Percentiles rank a stretch among this genome's conserved stretches.
phyloP scores from a whole-genome alignment of 2,113 vertebrate genomes.

The Passer domesticus region DNA sequence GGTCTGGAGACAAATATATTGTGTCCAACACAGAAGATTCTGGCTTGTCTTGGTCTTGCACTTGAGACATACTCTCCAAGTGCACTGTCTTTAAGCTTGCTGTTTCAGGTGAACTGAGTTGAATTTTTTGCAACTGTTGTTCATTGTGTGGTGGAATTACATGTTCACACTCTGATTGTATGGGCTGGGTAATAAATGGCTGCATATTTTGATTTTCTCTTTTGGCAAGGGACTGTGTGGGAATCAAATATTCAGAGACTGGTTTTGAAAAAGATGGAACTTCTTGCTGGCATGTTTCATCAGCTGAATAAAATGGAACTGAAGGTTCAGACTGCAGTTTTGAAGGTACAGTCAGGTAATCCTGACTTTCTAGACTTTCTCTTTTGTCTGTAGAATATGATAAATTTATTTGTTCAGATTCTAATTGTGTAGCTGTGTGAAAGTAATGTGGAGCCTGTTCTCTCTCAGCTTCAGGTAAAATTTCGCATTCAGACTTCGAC shows the following conservation, averaged over 20 bases:
- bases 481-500: background rate
- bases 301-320: background rate
- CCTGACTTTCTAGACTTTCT: background rate
- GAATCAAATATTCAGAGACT: background rate
- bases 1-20: constrained; percentile 22
- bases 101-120: background rate
- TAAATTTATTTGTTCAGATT: constrained; percentile 12
- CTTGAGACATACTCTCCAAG: background rate
- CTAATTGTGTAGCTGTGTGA: background rate
- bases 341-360: constrained; percentile 15
- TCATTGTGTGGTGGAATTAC: background rate
- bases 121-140: constrained; percentile 1
- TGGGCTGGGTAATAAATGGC: background rate
- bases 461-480: constrained; percentile 14
- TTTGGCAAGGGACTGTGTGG: background rate
- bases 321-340: background rate
- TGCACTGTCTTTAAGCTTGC: background rate
- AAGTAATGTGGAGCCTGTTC: constrained; percentile 35
- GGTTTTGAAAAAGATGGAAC: background rate
- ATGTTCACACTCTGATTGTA: background rate
- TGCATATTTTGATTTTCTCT: background rate
- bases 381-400: background rate
- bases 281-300: background rate
- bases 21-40: background rate
- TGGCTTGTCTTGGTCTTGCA: background rate